Evolutionary conservation across 92 coral and sea anemone species (phyloP).

Genomic region (Parazoanthus darwini): DNA sequence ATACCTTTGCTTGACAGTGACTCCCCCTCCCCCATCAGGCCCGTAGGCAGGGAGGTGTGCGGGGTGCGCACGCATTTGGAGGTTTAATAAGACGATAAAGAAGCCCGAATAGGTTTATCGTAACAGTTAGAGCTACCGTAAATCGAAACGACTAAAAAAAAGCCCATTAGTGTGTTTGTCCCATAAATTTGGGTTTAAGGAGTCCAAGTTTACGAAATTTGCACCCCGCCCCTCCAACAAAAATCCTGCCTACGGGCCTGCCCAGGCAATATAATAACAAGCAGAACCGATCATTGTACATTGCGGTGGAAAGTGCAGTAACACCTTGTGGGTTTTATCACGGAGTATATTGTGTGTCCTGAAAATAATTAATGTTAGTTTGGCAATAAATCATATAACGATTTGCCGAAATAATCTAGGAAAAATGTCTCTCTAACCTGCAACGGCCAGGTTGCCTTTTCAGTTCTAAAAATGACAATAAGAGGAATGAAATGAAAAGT

Average conservation of each 20-base stretch:
- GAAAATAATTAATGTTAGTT: background rate
- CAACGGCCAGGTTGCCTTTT: background rate
- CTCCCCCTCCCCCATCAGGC: too few relatives aligned
- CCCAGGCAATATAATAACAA: background rate
- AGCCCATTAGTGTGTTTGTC: too few relatives aligned
- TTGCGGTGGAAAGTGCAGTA: background rate
- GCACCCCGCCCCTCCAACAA: too few relatives aligned
- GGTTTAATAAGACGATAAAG: too few relatives aligned
- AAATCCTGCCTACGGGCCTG: too few relatives aligned
- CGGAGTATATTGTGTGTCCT: background rate
- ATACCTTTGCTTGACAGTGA: background rate
- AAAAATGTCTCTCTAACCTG: background rate
- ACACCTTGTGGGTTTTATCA: background rate
- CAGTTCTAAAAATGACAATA: background rate
- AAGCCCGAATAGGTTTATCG: too few relatives aligned
- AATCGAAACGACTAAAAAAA: too few relatives aligned
- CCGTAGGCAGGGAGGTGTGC: too few relatives aligned
- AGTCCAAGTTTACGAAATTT: too few relatives aligned
- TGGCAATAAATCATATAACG: background rate
- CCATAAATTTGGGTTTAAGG: too few relatives aligned
- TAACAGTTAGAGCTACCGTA: too few relatives aligned
- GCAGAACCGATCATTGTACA: background rate
- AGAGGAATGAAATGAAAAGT: background rate
- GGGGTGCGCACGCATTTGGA: too few relatives aligned
- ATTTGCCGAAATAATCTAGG: background rate